Base-by-base conservation (phyloP, 2,113 vertebrate genomes). In the Hyperopisus bebe region DNA sequence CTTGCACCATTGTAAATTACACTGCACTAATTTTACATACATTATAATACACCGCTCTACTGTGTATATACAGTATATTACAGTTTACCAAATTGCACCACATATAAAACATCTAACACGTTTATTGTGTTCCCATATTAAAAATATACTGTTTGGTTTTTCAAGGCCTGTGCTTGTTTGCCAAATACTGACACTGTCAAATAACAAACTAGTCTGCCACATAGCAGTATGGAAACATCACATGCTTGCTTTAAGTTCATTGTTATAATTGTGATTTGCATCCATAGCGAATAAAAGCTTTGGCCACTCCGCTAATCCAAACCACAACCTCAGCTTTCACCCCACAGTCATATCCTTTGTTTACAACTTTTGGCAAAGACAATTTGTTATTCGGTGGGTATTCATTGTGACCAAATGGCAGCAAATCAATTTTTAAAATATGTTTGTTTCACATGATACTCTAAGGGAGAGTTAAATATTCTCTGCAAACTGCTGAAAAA, bases 281-380 rank as follows among this genome's bases (percentile, higher is more conserved):
- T 87, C 50, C 48, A 87, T 55, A 87, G n/a, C 27, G 86, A 53
- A 39, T 50, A 27, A 35, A 87, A 53, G 44, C 13, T 27, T 47
- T 50, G 47, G 42, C 83, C 21, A 7, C 44, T 85, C 47, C 0
- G 8, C 44, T 48, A 48, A 86, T 86, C 83, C 83, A 86, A 86
- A 86, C 83, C 83, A 86, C 83, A 86, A 50, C 44, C 83, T 50
- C 83, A 48, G 83, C 24, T 11, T 47, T 86, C 83, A 86, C 83
- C 83, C 35, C 83, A 86, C 21, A 86, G 47, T 86, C 24, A 50
- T 86, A 86, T 86, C 83, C 83, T 86, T 86, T 86, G 83, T 86
- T 50, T 27, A 86, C 44, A 86, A 86, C 47, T 47, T 46, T 86
- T 80, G 74, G 83, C 83, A 86, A 50, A 48, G 44, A 50, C 83